These are phyloP conservation scores for Morelia viridis DNA, from an alignment of 2,797 vertebrate species.

Conservation along the genomic window DNA sequence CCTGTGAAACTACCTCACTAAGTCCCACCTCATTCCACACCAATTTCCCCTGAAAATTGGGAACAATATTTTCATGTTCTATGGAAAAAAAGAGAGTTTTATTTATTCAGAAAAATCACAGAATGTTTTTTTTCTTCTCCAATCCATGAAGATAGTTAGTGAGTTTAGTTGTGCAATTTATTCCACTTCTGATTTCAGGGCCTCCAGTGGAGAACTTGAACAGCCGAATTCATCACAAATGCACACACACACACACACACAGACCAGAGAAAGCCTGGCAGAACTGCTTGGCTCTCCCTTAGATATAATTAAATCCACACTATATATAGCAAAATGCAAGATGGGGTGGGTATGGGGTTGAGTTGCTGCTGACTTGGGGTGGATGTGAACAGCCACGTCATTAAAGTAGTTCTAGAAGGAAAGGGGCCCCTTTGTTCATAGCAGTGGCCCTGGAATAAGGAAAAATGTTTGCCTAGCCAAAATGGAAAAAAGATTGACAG, in stretches of 20 bases:
- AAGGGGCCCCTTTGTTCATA: conserved; percentile 10
- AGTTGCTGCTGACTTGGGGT: not conserved
- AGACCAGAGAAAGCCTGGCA: not conserved
- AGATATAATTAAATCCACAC: conserved; percentile 36
- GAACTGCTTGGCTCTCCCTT: not conserved
- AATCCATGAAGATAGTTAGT: not conserved
- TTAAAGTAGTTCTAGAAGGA: conserved; percentile 26
- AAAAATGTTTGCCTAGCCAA: not conserved
- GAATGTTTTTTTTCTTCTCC: not conserved
- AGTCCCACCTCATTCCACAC: not conserved
- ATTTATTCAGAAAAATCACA: not conserved
- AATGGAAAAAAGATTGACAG: not conserved
- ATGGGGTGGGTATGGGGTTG: conserved; percentile 6
- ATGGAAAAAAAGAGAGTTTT: not conserved
- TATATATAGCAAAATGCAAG: conserved; percentile 26
- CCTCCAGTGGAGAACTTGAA: not conserved
- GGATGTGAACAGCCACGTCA: conserved; percentile 26
- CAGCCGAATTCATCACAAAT: conserved; percentile 1
- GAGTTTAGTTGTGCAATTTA: not conserved
- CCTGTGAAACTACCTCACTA: not conserved
- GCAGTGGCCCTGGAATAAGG: conserved; percentile 9
- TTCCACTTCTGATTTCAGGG: not conserved
- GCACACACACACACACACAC: not conserved
- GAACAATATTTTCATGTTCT: not conserved
- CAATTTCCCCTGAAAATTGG: not conserved